Evolutionary conservation across 2,797 vertebrate species (phyloP).

Genomic region (Lutjanus argentimaculatus): DNA sequence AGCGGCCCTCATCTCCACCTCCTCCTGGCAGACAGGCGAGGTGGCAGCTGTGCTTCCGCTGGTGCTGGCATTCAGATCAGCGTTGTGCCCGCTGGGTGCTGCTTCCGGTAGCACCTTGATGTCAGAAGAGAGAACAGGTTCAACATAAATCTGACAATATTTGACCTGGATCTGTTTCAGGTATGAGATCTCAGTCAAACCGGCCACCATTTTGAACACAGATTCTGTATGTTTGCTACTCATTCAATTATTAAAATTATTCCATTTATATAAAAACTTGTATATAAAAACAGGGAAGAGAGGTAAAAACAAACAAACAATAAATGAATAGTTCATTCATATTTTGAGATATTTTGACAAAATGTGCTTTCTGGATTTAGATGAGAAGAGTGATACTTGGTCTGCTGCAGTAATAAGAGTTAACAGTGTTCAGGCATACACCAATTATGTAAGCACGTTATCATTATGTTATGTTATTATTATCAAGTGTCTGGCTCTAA

Average conservation of each 20-base stretch:
- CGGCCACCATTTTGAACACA: background rate
- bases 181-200: background rate
- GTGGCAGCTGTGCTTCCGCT: slow-evolving; percentile 75
- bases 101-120: slow-evolving; percentile 73
- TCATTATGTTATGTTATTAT: too few species aligned
- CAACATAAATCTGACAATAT: background rate
- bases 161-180: background rate
- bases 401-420: too few species aligned
- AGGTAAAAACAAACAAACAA: too few species aligned
- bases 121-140: background rate
- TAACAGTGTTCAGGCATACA: too few species aligned
- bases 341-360: background rate
- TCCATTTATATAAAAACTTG: background rate
- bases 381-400: background rate
- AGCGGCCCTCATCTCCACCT: slow-evolving; percentile 94
- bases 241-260: background rate
- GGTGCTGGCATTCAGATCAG: slow-evolving; percentile 83
- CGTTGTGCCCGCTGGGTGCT: slow-evolving; percentile 94
- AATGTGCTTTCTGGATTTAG: background rate
- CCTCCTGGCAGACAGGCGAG: slow-evolving; percentile 93
- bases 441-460: too few species aligned
- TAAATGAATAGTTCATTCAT: too few species aligned
- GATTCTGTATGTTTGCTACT: background rate
- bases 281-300: background rate
- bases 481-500: too few species aligned